Evolutionary conservation across 2,888 invertebrate genomes (phyloP).

Genomic region (Carterocephalus palaemon): DNA sequence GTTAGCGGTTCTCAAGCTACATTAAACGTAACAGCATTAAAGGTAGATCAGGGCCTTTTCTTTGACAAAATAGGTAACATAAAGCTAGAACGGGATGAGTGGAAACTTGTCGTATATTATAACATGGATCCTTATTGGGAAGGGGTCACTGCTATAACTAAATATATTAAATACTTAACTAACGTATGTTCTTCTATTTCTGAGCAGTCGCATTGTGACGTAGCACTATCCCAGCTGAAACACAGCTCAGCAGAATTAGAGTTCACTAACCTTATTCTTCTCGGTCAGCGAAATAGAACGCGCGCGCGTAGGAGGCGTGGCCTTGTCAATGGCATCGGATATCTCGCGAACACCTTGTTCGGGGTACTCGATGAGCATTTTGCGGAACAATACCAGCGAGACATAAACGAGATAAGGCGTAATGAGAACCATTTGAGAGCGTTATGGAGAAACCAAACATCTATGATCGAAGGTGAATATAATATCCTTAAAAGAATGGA

Average conservation of each 20-base stretch:
- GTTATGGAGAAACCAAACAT: slow-evolving; percentile 32
- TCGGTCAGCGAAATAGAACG: slow-evolving; percentile 1
- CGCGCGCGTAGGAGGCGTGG: slow-evolving; percentile 25
- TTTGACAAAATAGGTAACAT: slow-evolving; percentile 8
- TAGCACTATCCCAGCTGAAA: slow-evolving; percentile 1
- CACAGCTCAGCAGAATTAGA: slow-evolving; percentile 3
- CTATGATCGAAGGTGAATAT: slow-evolving; percentile 30
- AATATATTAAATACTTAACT: slow-evolving; percentile 3
- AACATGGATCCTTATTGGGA: slow-evolving; percentile 4
- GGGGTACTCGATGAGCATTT: slow-evolving; percentile 29
- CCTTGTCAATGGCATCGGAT: slow-evolving; percentile 22
- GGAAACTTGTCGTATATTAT: slow-evolving; percentile 10
- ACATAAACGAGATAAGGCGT: slow-evolving; percentile 14
- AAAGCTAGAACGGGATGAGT: slow-evolving; percentile 2
- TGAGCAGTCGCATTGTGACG: not conserved
- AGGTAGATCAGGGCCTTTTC: not conserved
- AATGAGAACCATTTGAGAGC: slow-evolving; percentile 27
- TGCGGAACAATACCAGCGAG: slow-evolving; percentile 27
- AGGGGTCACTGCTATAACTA: not conserved
- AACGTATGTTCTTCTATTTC: not conserved
- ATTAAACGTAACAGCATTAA: not conserved
- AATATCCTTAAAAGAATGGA: slow-evolving; percentile 27
- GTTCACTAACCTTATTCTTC: not conserved
- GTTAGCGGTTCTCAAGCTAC: not conserved
- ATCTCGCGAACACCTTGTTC: slow-evolving; percentile 25